Percentiles rank a stretch among this genome's conserved stretches.
These are phyloP conservation scores for Bradysia coprophila DNA, from an alignment of 1,140 invertebrate genomes.

Conservation along the genomic window DNA sequence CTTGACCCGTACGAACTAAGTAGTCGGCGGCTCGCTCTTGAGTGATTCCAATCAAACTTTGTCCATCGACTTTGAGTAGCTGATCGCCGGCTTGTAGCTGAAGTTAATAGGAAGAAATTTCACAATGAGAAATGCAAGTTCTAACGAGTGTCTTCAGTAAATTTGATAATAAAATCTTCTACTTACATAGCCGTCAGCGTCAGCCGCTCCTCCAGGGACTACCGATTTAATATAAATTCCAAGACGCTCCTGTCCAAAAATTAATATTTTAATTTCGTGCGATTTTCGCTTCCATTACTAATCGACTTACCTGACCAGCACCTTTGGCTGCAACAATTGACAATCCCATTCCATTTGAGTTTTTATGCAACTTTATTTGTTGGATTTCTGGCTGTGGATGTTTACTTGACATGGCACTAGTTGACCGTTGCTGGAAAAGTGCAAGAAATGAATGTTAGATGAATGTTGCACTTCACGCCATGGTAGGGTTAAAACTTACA, in stretches of 20 bases:
- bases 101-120: too few relatives aligned
- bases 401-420: conserved; percentile 29
- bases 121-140: too few relatives aligned
- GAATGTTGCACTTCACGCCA: too few relatives aligned
- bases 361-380: conserved; percentile 79
- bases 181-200: conserved; percentile 85
- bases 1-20: conserved; percentile 80
- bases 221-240: conserved; percentile 98
- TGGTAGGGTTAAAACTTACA: too few relatives aligned
- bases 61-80: conserved; percentile 88
- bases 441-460: conserved; percentile 5
- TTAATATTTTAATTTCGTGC: conserved; percentile 4
- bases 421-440: conserved; percentile 33
- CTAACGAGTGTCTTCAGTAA: too few relatives aligned
- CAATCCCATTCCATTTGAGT: conserved; percentile 79
- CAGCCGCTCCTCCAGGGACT: conserved; percentile 87
- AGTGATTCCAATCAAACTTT: conserved; percentile 88
- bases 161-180: too few relatives aligned
- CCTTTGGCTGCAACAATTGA: conserved; percentile 86
- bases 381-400: conserved; percentile 43
- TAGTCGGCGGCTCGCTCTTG: conserved; percentile 95
- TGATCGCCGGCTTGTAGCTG: conserved; percentile 93
- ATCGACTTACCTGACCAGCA: conserved; percentile 14
- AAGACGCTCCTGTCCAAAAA: conserved; percentile 52
- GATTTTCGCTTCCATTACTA: too few relatives aligned